Evolutionary conservation across 2,797 vertebrate species (phyloP), one percentile per base, ranked within the genome.

Genomic region (Enteromius treurensis): DNA sequence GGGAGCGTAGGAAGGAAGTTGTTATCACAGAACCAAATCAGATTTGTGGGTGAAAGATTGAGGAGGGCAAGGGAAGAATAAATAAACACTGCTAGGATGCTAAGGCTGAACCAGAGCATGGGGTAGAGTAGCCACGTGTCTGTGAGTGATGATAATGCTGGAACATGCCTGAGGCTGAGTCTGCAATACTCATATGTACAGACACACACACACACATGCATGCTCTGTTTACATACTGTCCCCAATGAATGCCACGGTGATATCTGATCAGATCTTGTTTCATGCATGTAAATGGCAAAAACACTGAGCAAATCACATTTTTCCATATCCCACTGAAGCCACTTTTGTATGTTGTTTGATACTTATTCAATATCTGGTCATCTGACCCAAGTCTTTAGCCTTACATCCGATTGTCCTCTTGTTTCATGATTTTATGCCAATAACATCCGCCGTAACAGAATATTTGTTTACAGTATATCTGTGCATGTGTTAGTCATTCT

Each of bases 1-100:
- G 37, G 14, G 69, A 51, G n/a, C 3, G 0, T 74, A 17, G 77
- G 69, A 84, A 7, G 15, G 34, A 17, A 88, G 83, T 89, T 89
- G 88, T 90, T 89, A 89, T 84, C 67, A n/a, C 7, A 68, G 69
- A 89, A 86, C 83, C 77, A 90, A 92, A 91, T 93, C 87, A 73
- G 89, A 91, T 92, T 92, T 90, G 89, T 86, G 77, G 84, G 83
- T 70, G n/a, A 5, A 26, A 70, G 53, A 73, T 75, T 7, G 29
- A 79, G 81, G 45, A 82, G 77, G 51, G 13, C 19, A 29, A 62
- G 42, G 78, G 26, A 67, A 82, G 83, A 83, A 86, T 90, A 88
- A 89, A 85, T 88, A 82, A 87, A 87, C 45, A 86, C 60, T 76
- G 67, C 13, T 58, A 80, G 84, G 87, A 79, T 15, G 9, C 67